phyloP scores from a whole-genome alignment of 2,797 vertebrate genomes.

The Gambelia wislizenii region DNA sequence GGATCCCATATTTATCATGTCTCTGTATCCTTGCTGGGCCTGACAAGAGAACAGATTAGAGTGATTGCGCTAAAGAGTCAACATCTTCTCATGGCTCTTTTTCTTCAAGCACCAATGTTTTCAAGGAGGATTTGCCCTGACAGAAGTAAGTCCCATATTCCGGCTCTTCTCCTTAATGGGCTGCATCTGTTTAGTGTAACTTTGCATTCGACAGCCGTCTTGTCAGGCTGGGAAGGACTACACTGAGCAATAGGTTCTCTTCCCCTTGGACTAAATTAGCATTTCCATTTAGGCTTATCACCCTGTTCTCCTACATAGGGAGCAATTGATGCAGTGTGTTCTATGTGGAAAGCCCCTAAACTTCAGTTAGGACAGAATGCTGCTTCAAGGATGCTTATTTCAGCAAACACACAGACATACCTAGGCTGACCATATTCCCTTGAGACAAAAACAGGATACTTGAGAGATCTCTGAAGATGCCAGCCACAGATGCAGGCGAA shows the following conservation, averaged over 20 bases:
- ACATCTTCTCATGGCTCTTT: slow-evolving; percentile 39
- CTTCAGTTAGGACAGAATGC: background rate
- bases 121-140: slow-evolving; percentile 68
- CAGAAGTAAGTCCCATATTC: slow-evolving; percentile 62
- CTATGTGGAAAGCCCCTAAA: background rate
- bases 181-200: slow-evolving; percentile 73
- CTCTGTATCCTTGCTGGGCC: slow-evolving; percentile 27
- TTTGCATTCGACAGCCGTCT: slow-evolving; percentile 53
- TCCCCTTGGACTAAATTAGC: slow-evolving; percentile 66
- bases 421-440: no score
- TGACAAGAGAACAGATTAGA: slow-evolving; percentile 60
- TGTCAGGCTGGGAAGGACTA: slow-evolving; percentile 52
- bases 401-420: background rate
- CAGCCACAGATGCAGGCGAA: no score
- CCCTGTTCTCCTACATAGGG: slow-evolving; percentile 52
- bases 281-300: slow-evolving; percentile 8
- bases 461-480: no score
- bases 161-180: slow-evolving; percentile 65
- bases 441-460: no score
- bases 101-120: slow-evolving; percentile 37
- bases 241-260: slow-evolving; percentile 53
- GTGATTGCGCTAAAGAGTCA: slow-evolving; percentile 54
- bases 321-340: background rate
- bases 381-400: background rate
- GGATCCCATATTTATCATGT: slow-evolving; percentile 51